Base-by-base conservation (phyloP, 2,797 vertebrate species). In the Melanotaenia parkinsoni region DNA sequence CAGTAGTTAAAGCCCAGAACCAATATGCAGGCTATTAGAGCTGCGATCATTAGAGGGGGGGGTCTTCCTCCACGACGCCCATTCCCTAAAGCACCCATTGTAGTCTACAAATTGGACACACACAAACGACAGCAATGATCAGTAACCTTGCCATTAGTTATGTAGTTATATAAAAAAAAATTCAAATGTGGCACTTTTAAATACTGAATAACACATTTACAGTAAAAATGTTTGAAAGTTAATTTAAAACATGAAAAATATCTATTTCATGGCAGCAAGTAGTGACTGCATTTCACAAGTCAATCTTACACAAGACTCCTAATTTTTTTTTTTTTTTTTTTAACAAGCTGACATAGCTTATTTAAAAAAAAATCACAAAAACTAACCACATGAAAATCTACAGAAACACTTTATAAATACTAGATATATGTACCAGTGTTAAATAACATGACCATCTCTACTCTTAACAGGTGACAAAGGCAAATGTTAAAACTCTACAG, bases 1-100 rank as follows among this genome's bases (percentile, higher is more conserved):
- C 98, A 99, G 86, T 99, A 98, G 91, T 98, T 99, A 88, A 99
- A 98, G 64, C 96, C 96, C 76, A 99, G 73, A 81, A 99, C 92
- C 3, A 98, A 89, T 63, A 97, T 73, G 56, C 96, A 98, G 0
- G 95, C 94, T 53, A 98, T 88, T 0, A 99, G 92, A 0, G 95
- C 96, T 0, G 94, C 96, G 64, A 98, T 87, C 18, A 99, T 85
- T 0, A 99, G 93, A 50, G 97, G 95, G 1, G 97, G 95, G 7
- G 96, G 94, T 89, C 98, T 96, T 89, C 96, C 97, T 80, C 94
- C 95, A 35, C 97, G 93, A 22, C 97, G 96, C 20, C 94, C 92
- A 3, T 95, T 98, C 69, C 95, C 97, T 22, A 97, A 86, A 12
- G 95, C 96, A 79, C 96, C 95, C 95, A 97, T 97, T 76, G 83